phyloP scores from a whole-genome alignment of 2,888 invertebrate species.

The Lumbricus terrestris region DNA sequence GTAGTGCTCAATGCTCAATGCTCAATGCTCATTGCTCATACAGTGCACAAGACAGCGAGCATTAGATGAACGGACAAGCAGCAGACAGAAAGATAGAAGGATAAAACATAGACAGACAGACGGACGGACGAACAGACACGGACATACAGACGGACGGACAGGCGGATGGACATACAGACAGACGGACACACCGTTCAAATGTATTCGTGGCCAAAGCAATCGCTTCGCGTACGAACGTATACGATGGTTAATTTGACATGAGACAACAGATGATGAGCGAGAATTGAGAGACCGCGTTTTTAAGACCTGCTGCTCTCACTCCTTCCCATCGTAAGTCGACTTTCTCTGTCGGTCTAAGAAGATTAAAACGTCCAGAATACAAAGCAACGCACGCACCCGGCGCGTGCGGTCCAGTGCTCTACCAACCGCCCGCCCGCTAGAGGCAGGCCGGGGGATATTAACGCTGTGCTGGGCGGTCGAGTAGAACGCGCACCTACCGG shows the following conservation, averaged over 20 bases:
- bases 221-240: no score
- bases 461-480: no score
- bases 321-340: neutral
- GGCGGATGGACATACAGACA: no score
- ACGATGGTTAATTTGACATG: neutral
- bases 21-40: neutral
- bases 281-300: neutral
- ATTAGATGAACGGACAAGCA: no score
- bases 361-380: neutral
- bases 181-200: neutral
- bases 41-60: no score
- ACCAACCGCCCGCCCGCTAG: neutral
- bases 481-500: no score
- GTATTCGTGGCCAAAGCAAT: neutral
- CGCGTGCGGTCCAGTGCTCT: neutral
- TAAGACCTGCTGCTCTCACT: no score
- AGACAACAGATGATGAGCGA: neutral
- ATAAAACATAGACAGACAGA: no score
- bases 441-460: neutral
- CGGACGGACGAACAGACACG: no score
- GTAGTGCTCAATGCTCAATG: no score
- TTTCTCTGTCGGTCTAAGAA: neutral
- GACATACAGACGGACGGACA: no score
- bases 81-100: no score
- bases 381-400: neutral